phyloP scores from a whole-genome alignment of 1,140 invertebrate genomes.

The Eumaeus atala region DNA sequence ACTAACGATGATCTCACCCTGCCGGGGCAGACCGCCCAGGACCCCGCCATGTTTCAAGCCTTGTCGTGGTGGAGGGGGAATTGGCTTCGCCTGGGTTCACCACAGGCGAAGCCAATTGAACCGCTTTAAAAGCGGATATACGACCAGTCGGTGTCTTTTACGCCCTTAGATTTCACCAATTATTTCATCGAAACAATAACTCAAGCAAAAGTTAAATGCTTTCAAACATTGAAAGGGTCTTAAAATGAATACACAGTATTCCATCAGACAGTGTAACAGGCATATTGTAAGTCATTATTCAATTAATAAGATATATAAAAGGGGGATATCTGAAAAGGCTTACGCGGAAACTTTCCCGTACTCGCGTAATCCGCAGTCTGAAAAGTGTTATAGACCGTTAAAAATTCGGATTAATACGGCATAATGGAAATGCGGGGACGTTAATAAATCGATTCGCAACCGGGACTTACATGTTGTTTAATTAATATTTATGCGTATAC shows the following conservation, averaged over 20 bases:
- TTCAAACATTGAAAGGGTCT: no score
- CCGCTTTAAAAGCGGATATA: no score
- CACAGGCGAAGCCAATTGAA: no score
- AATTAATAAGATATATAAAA: constrained; percentile 62
- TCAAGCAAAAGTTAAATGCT: no score
- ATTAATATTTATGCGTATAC: constrained; percentile 1
- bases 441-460: constrained; percentile 23
- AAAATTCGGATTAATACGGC: constrained; percentile 46
- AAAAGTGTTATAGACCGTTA: constrained; percentile 41
- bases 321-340: constrained; percentile 48
- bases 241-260: constrained; percentile 20
- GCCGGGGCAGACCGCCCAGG: no score
- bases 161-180: no score
- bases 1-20: no score
- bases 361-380: constrained; percentile 38
- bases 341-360: constrained; percentile 43
- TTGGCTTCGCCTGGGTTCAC: no score
- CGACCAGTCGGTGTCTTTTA: no score
- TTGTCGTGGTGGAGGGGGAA: no score
- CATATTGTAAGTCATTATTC: constrained; percentile 34
- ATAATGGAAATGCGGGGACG: constrained; percentile 25
- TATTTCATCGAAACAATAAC: no score
- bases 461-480: constrained; percentile 13
- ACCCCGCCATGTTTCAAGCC: no score
- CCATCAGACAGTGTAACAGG: constrained; percentile 23